Evolutionary conservation across 2,797 vertebrate genomes (phyloP).

Genomic region (Malurus splendens): DNA sequence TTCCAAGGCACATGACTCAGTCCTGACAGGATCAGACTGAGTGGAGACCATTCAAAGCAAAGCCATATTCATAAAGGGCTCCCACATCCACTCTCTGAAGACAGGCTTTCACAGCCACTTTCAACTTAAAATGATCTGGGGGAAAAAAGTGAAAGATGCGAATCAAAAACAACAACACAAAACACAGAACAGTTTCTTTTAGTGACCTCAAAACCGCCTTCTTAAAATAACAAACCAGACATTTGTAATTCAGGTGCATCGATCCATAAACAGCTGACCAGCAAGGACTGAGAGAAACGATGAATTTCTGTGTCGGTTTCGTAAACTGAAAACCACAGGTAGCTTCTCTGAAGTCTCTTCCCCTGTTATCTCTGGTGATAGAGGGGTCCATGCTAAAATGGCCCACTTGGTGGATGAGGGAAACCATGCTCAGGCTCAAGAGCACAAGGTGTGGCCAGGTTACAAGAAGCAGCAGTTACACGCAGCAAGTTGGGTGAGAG

Average conservation of each 20-base stretch:
- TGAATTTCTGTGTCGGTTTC: background rate
- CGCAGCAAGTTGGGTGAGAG: background rate
- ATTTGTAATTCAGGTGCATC: background rate
- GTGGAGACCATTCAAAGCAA: background rate
- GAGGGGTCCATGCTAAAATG: background rate
- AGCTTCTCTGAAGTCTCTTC: background rate
- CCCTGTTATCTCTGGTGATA: rapidly evolving
- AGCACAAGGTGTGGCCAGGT: background rate
- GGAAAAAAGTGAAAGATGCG: background rate
- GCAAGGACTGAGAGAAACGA: background rate
- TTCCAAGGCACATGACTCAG: slow-evolving; percentile 33
- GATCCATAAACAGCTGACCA: slow-evolving; percentile 20
- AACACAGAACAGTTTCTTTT: background rate
- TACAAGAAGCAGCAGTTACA: background rate
- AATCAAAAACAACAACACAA: background rate
- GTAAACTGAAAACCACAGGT: background rate
- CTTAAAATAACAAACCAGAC: background rate
- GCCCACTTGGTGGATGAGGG: background rate
- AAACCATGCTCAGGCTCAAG: background rate
- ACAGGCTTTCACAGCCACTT: background rate
- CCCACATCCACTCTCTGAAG: background rate
- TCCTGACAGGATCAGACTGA: slow-evolving; percentile 24
- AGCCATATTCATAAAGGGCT: background rate
- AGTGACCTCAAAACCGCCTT: slow-evolving; percentile 11
- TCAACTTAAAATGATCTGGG: background rate